Conservation (phyloP, 2,797 vertebrate species). For the Aplochiton taeniatus region DNA sequence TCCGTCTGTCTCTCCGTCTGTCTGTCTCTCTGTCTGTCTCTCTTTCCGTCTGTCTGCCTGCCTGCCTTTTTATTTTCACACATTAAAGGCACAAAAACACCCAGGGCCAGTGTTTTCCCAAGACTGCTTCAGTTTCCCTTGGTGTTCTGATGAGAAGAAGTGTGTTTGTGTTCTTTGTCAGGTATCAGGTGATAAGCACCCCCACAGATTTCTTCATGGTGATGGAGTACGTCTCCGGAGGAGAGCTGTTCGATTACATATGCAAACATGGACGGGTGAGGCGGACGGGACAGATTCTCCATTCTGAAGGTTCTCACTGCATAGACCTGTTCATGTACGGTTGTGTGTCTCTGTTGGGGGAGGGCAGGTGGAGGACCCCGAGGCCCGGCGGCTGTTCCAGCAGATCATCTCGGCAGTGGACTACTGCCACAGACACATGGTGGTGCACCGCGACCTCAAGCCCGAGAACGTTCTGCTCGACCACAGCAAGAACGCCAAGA, state of each 20-base stretch:
- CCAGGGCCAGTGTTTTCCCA: no score
- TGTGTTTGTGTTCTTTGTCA: slow-evolving; percentile 60
- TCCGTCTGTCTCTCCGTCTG: neutral
- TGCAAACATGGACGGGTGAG: slow-evolving; percentile 95
- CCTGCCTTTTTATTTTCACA: neutral
- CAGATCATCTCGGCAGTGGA: slow-evolving; percentile 98
- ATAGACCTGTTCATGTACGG: neutral
- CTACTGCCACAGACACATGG: slow-evolving; percentile 99
- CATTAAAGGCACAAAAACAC: no score
- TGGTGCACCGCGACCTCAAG: slow-evolving; percentile 97
- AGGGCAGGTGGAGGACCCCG: slow-evolving; percentile 88
- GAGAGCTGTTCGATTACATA: slow-evolving; percentile 98
- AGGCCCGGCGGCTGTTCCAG: slow-evolving; percentile 95
- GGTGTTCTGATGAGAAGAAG: neutral
- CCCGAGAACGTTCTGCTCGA: slow-evolving; percentile 97
- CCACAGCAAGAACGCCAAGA: slow-evolving; percentile 96
- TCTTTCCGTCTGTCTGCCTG: neutral
- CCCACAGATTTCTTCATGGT: slow-evolving; percentile 99
- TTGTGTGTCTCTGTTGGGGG: neutral
- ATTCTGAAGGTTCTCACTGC: neutral
- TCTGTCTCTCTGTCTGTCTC: neutral
- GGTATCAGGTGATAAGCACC: slow-evolving; percentile 98
- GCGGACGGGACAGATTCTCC: neutral
- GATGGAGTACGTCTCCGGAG: slow-evolving; percentile 97
- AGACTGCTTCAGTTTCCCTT: no score